These are phyloP conservation scores for Rhinoraja longicauda DNA, from an alignment of 2,797 vertebrate genomes.

Conservation along the genomic window DNA sequence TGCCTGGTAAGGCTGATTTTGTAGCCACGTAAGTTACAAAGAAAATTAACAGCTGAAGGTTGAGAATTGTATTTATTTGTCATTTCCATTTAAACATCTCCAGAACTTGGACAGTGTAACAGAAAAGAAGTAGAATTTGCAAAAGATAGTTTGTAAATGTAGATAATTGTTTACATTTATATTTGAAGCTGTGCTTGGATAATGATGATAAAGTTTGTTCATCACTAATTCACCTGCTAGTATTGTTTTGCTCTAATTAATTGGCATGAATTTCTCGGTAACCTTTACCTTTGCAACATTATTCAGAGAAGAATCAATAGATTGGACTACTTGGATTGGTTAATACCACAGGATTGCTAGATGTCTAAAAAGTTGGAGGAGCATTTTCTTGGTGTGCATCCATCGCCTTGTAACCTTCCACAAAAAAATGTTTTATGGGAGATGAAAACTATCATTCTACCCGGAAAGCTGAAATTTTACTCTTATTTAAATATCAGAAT, in stretches of 20 bases:
- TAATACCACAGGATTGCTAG: background rate
- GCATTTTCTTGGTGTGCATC: background rate
- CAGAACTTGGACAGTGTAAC: background rate
- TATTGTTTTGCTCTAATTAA: no score
- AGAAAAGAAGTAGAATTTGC: background rate
- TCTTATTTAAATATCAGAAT: background rate
- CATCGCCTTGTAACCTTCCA: background rate
- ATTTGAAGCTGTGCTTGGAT: slow-evolving; percentile 11
- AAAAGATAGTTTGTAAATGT: background rate
- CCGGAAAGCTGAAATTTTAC: background rate
- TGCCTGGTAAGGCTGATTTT: background rate
- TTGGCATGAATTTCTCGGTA: background rate
- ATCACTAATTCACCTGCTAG: background rate
- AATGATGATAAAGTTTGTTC: background rate
- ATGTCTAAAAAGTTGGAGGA: background rate
- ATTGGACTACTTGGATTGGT: no score
- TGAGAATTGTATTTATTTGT: background rate
- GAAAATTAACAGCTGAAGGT: background rate
- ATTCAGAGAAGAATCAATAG: background rate
- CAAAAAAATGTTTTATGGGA: background rate
- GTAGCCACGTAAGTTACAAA: background rate
- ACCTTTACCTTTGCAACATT: background rate
- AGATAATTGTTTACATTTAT: background rate
- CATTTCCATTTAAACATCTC: slow-evolving; percentile 4
- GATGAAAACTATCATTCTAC: background rate